Conservation (phyloP, 2,113 vertebrate genomes). For the Dendropsophus ebraccatus region DNA sequence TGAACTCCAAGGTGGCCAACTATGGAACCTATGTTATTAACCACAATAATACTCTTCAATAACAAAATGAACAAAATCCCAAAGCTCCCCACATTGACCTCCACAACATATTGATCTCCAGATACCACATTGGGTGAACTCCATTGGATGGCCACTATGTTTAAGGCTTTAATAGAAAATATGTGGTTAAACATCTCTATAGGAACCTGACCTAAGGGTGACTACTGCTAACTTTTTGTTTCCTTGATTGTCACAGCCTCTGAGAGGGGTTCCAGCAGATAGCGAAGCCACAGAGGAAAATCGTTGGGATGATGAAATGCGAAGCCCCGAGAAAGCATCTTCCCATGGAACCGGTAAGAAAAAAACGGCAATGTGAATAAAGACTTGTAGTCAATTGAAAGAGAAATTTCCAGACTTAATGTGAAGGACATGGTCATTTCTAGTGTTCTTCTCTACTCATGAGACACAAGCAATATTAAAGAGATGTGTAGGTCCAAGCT, state of each 20-base stretch:
- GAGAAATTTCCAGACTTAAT: no score
- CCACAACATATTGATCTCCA: neutral
- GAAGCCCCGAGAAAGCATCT: conserved; percentile 7
- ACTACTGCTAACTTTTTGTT: neutral
- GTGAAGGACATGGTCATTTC: no score
- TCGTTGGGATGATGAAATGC: conserved; percentile 23
- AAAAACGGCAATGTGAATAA: no score
- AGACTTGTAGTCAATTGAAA: no score
- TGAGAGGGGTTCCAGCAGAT: conserved; percentile 27
- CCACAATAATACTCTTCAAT: no score
- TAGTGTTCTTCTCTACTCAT: no score
- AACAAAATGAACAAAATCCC: neutral
- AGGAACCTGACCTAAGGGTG: neutral
- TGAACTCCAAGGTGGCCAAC: no score
- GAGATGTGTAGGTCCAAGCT: neutral
- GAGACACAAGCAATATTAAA: no score
- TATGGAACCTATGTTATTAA: no score
- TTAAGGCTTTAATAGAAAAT: neutral
- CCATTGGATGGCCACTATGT: neutral
- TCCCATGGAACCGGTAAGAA: conserved; percentile 6
- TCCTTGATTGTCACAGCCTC: neutral
- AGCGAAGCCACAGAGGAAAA: conserved; percentile 1
- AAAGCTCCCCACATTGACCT: neutral
- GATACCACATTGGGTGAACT: neutral
- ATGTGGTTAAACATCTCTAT: neutral